Conservation (phyloP, 2,888 invertebrate species). For the Rosalia funebris region DNA sequence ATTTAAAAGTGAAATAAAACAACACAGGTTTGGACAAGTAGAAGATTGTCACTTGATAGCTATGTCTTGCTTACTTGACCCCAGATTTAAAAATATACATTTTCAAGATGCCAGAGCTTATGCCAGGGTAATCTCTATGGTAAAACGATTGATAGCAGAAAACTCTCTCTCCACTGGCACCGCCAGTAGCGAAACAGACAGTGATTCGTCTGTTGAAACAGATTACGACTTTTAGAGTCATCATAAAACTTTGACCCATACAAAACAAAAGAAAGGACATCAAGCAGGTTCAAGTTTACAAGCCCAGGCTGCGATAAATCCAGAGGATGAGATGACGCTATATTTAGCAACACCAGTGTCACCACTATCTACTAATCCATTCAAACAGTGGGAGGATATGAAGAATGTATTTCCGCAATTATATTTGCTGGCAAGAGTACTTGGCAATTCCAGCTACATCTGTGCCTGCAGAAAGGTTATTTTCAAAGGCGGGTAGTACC, state of each 20-base stretch:
- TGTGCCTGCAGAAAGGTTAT: no score
- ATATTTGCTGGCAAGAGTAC: no score
- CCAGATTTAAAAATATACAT: slow-evolving; percentile 26
- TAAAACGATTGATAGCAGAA: background rate
- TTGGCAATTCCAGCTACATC: no score
- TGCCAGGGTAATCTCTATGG: background rate
- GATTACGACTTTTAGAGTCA: slow-evolving; percentile 2
- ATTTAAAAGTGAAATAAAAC: no score
- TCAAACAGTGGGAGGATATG: slow-evolving; percentile 10
- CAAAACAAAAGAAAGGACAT: background rate
- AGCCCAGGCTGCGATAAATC: no score
- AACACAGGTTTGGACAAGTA: slow-evolving; percentile 4
- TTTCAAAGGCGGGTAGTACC: no score
- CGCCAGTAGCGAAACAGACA: background rate
- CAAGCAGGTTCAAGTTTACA: background rate
- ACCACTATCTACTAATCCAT: background rate
- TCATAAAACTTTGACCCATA: background rate
- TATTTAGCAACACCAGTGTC: background rate
- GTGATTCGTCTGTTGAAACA: background rate
- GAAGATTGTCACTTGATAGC: slow-evolving; percentile 3
- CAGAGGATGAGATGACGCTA: background rate
- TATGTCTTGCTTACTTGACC: slow-evolving; percentile 11
- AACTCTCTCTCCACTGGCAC: no score
- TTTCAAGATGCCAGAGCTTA: background rate
- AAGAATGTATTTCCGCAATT: slow-evolving; percentile 3